phyloP scores from a whole-genome alignment of 2,888 invertebrate genomes.

The Drosophila helvetica region DNA sequence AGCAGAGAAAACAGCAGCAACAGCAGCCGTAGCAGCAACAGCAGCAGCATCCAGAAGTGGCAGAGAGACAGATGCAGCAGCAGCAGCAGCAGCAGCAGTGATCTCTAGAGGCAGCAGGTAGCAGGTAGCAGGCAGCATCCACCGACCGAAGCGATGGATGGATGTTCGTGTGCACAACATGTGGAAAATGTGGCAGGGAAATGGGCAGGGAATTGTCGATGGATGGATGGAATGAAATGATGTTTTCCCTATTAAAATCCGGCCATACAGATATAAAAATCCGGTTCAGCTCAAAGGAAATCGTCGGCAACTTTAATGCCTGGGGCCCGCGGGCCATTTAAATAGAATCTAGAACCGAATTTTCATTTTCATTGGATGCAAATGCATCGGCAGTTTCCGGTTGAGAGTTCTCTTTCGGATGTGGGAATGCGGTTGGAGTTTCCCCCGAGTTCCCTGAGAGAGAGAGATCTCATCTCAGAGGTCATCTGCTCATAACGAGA shows the following conservation, averaged over 20 bases:
- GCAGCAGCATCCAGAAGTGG: conserved; percentile 6
- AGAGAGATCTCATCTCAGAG: conserved; percentile 33
- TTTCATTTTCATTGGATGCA: conserved; percentile 33
- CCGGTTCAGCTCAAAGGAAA: conserved; percentile 35
- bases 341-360: conserved; percentile 32
- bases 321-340: conserved; percentile 48
- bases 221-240: conserved; percentile 18
- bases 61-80: conserved; percentile 44
- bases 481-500: conserved; percentile 58
- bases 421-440: conserved; percentile 36
- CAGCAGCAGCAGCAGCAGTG: conserved; percentile 10
- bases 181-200: conserved; percentile 59
- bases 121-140: conserved; percentile 47
- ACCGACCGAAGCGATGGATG: conserved; percentile 12
- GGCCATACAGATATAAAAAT: conserved; percentile 25
- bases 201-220: conserved; percentile 45
- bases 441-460: neutral
- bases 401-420: conserved; percentile 9
- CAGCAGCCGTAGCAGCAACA: conserved; percentile 9
- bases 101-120: conserved; percentile 32
- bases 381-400: conserved; percentile 50
- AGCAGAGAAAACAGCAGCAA: conserved; percentile 50
- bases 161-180: conserved; percentile 65
- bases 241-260: conserved; percentile 22
- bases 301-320: conserved; percentile 40